Conservation (phyloP, 2,113 vertebrate genomes). For the Pangasianodon hypophthalmus region DNA sequence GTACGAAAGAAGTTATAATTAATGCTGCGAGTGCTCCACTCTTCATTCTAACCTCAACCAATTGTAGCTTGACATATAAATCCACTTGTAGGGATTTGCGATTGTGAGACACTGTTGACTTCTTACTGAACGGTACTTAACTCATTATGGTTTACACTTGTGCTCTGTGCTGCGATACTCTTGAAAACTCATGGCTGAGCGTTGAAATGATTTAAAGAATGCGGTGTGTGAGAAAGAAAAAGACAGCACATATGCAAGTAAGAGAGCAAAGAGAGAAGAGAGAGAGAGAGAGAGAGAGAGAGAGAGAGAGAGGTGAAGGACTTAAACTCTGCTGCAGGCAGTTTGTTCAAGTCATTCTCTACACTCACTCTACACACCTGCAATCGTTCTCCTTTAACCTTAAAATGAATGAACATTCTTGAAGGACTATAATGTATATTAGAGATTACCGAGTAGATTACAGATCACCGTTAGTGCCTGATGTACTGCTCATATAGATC, state of each 20-base stretch:
- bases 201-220: background rate
- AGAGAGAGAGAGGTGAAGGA: background rate
- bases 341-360: background rate
- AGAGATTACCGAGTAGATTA: background rate
- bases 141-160: background rate
- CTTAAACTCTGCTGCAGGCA: background rate
- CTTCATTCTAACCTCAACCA: background rate
- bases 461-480: background rate
- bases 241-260: background rate
- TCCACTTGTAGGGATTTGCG: background rate
- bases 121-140: background rate
- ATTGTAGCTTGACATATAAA: conserved; percentile 1
- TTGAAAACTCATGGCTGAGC: background rate
- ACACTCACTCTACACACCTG: background rate
- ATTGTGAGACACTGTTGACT: conserved; percentile 11
- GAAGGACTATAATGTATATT: background rate
- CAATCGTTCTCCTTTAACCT: background rate
- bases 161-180: background rate
- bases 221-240: background rate
- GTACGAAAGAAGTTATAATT: background rate
- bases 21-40: background rate
- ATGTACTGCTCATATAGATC: background rate
- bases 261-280: background rate
- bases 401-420: background rate
- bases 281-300: background rate